These are phyloP conservation scores for Drosophila bipectinata DNA, from an alignment of 1,140 invertebrate genomes.

Conservation along the genomic window DNA sequence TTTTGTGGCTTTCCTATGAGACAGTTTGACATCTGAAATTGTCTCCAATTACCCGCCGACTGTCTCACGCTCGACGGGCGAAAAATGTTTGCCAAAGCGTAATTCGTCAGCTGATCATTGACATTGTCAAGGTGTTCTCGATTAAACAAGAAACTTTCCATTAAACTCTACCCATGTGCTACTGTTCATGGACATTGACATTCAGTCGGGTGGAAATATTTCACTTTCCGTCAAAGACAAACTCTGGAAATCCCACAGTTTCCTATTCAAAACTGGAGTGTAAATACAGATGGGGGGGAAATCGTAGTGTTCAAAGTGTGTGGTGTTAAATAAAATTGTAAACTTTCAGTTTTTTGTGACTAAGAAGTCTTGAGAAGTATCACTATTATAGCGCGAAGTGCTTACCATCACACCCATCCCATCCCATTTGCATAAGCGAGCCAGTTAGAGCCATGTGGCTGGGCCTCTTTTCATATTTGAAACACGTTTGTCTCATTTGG, in stretches of 20 bases:
- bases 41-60: constrained; percentile 61
- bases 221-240: constrained; percentile 36
- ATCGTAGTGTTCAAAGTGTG: neutral
- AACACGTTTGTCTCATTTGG: constrained; percentile 79
- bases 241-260: constrained; percentile 6
- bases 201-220: constrained; percentile 30
- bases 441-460: constrained; percentile 38
- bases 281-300: neutral
- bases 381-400: neutral
- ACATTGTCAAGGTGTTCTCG: constrained; percentile 41
- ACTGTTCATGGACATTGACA: constrained; percentile 27
- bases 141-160: constrained; percentile 38
- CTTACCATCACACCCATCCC: neutral
- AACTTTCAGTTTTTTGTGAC: no score
- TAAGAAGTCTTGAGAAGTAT: no score
- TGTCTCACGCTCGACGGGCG: constrained; percentile 17
- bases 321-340: neutral
- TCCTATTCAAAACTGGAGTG: neutral
- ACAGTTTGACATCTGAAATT: constrained; percentile 67
- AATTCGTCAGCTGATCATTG: constrained; percentile 45
- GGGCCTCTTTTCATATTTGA: constrained; percentile 61
- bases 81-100: constrained; percentile 17
- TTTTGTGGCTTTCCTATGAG: constrained; percentile 63
- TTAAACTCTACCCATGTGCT: constrained; percentile 6
- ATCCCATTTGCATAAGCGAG: constrained; percentile 65